Conservation (phyloP, 2,888 invertebrate species). For the Zaprionus obscuricornis region DNA sequence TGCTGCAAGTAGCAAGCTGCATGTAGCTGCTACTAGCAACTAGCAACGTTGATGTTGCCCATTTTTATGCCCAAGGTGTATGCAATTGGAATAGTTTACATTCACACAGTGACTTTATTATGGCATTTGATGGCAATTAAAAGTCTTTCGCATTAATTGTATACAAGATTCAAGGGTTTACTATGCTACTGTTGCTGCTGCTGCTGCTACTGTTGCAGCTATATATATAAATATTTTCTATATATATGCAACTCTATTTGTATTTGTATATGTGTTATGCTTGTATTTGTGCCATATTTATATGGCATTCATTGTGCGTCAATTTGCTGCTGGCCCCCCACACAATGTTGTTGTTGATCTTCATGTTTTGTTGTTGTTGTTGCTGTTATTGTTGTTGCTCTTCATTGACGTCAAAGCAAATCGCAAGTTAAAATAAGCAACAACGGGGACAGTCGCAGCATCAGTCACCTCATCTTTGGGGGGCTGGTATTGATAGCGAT, state of each 20-base stretch:
- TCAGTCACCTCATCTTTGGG: slow-evolving; percentile 46
- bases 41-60: too few relatives aligned
- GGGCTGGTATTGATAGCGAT: slow-evolving; percentile 55
- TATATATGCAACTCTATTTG: slow-evolving; percentile 4
- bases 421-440: slow-evolving; percentile 22
- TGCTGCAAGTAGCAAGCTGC: neutral
- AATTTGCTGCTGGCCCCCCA: slow-evolving; percentile 72
- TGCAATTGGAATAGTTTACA: slow-evolving; percentile 80
- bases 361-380: slow-evolving; percentile 43
- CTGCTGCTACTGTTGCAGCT: slow-evolving; percentile 21
- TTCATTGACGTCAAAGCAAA: slow-evolving; percentile 72
- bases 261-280: slow-evolving; percentile 6
- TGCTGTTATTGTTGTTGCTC: neutral
- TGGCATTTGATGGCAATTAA: slow-evolving; percentile 72
- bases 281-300: slow-evolving; percentile 9
- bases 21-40: slow-evolving; percentile 3
- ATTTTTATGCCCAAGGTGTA: slow-evolving; percentile 73
- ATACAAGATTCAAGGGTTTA: slow-evolving; percentile 44
- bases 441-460: slow-evolving; percentile 31
- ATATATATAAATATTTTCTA: slow-evolving; percentile 22
- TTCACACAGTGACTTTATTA: slow-evolving; percentile 48
- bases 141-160: slow-evolving; percentile 68
- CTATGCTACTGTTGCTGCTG: too few relatives aligned
- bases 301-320: slow-evolving; percentile 58
- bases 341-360: slow-evolving; percentile 69